These are phyloP conservation scores for Drosophila jambulina DNA, from an alignment of 1,140 invertebrate genomes.

Conservation along the genomic window DNA sequence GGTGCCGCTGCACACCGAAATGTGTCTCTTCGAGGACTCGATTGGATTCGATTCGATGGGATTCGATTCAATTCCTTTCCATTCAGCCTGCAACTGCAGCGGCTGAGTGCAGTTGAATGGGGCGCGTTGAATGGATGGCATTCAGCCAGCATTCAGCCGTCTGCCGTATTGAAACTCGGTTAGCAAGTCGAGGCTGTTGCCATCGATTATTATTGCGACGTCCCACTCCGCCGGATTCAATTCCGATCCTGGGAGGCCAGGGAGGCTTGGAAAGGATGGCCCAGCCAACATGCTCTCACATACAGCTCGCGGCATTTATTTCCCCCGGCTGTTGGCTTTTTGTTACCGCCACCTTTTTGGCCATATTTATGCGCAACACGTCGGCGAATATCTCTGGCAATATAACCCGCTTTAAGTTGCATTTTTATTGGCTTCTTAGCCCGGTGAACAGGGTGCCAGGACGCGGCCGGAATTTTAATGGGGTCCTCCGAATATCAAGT, in stretches of 20 bases:
- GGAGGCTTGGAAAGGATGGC: slow-evolving; percentile 21
- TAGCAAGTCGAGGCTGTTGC: slow-evolving; percentile 34
- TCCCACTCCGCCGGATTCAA: slow-evolving; percentile 34
- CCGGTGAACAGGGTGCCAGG: slow-evolving; percentile 47
- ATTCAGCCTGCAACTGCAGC: slow-evolving; percentile 23
- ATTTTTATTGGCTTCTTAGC: slow-evolving; percentile 79
- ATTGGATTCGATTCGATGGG: background rate
- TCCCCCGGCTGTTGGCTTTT: slow-evolving; percentile 22
- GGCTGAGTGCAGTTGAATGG: slow-evolving; percentile 50
- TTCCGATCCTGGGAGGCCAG: slow-evolving; percentile 37
- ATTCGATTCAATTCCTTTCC: slow-evolving; percentile 13
- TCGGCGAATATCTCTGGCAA: slow-evolving; percentile 68
- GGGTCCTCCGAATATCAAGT: slow-evolving; percentile 49
- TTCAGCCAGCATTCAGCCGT: slow-evolving; percentile 31
- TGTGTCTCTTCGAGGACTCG: slow-evolving; percentile 18
- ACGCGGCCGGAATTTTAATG: slow-evolving; percentile 66
- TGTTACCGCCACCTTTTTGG: slow-evolving; percentile 50
- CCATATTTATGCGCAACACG: slow-evolving; percentile 77
- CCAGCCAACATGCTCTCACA: slow-evolving; percentile 23
- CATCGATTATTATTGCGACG: slow-evolving; percentile 50
- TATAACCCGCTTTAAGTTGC: slow-evolving; percentile 77
- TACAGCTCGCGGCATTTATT: slow-evolving; percentile 20
- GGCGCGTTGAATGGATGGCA: slow-evolving; percentile 37
- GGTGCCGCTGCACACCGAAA: slow-evolving; percentile 3
- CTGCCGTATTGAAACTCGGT: slow-evolving; percentile 48